Evolutionary conservation across 2,888 invertebrate genomes (phyloP).

Genomic region (Polydrusus tereticollis): DNA sequence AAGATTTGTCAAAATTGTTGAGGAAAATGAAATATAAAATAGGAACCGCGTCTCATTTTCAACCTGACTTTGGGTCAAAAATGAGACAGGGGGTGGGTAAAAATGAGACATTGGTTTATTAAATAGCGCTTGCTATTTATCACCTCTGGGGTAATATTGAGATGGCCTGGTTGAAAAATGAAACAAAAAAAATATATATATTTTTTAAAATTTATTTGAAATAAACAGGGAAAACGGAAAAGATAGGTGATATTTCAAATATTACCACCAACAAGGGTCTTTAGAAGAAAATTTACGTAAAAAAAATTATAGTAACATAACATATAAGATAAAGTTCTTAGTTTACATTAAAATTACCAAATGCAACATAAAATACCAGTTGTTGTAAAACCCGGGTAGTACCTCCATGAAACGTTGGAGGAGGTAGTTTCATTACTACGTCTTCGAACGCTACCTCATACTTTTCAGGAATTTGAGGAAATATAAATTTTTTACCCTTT

Average conservation of each 20-base stretch:
- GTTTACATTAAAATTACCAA: not conserved
- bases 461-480: constrained; percentile 18
- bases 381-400: not conserved
- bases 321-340: not conserved
- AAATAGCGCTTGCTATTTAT: not conserved
- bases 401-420: constrained; percentile 21
- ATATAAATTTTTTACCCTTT: constrained; percentile 22
- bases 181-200: not conserved
- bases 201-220: not conserved
- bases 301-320: not conserved
- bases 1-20: no score
- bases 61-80: not conserved
- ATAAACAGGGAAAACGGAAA: not conserved
- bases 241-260: not conserved
- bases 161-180: not conserved
- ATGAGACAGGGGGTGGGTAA: not conserved
- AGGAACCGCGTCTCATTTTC: not conserved
- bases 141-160: not conserved
- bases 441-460: constrained; percentile 17
- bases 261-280: not conserved
- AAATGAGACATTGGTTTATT: not conserved
- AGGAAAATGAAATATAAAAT: no score
- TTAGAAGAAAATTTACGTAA: not conserved
- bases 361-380: not conserved
- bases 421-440: constrained; percentile 33